A percentile compares a stretch with the other conserved stretches of the same genome.
Conservation (phyloP, 2,797 vertebrate species). For the Hyperoplus immaculatus region DNA sequence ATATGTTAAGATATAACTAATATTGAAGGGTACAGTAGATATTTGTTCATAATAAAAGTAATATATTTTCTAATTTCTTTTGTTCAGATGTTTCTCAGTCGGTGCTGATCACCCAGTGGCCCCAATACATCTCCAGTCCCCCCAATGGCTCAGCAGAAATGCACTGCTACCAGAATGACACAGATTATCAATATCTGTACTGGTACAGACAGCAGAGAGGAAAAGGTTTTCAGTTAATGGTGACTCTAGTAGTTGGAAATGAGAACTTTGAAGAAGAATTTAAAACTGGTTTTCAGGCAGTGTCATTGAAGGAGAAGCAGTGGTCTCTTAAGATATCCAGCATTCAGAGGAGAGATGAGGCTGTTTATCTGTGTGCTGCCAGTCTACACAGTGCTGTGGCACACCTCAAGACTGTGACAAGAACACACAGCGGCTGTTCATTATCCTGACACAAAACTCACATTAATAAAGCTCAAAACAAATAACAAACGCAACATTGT, state of each 20-base stretch:
- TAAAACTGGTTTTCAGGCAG: constrained; percentile 38
- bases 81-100: constrained; percentile 50
- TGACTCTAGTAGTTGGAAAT: fast-evolving
- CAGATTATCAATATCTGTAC: constrained; percentile 40
- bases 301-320: background rate
- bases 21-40: background rate
- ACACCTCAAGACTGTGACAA: constrained; percentile 47
- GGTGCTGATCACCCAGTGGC: constrained; percentile 67
- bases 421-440: constrained; percentile 16
- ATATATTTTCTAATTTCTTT: background rate
- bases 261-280: constrained; percentile 19
- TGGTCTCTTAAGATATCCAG: constrained; percentile 45
- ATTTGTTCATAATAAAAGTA: background rate
- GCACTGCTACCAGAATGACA: constrained; percentile 65
- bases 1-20: too few species aligned
- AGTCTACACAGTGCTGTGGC: constrained; percentile 56
- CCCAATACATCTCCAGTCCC: constrained; percentile 5
- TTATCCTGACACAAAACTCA: constrained; percentile 29
- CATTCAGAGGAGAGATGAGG: constrained; percentile 33
- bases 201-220: constrained; percentile 53
- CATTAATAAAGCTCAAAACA: background rate
- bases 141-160: constrained; percentile 23
- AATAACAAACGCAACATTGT: constrained; percentile 9
- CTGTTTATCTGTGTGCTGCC: constrained; percentile 63
- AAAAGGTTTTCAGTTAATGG: constrained; percentile 27